Base-by-base conservation (phyloP, 1,140 invertebrate genomes). In the Trialeurodes vaporariorum region DNA sequence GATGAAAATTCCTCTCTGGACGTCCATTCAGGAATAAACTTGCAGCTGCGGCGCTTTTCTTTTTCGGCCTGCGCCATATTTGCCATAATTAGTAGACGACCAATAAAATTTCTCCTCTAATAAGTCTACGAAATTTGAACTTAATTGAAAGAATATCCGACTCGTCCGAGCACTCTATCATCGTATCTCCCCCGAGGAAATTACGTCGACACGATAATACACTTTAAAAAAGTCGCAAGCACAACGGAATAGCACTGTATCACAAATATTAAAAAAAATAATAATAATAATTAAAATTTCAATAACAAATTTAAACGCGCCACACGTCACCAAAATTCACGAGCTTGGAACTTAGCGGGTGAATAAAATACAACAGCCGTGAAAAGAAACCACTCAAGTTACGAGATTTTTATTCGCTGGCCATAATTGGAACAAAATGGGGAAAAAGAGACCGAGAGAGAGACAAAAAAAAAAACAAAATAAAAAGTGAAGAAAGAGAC, bases 1-100 rank as follows among this genome's bases (percentile, higher is more conserved):
- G 71, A 60, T 49, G 73, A 72, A 72, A 75, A 76, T 69, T 75
- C 71, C 60, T 67, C 70, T 68, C 72, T 71, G 61, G 65, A 69
- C 61, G 70, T 70, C 74, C 76, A 77, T 61, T 69, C 71, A 40
- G 70, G 67, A 68, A 75, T 75, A 71, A 76, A 76, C 70, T 76
- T 77, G 73, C 76, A 77, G 66, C 74, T 74, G 59, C 75, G 73
- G 40, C 75, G 73, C 70, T 72, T 72, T 63, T 72, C 71, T 69
- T 68, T 71, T 64, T 71, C 70, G 66, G 64, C 66, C 62, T 66
- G 70, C 71, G 72, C 71, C 72, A 73, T 73, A 68, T 72, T 73
- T 9, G 34, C 17, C n/a, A n/a, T 49, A 49, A 49, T 49, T 9
- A 17, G 34, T 5, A 17, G 34, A 49, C 5, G 34, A 49, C 34